phyloP scores from a whole-genome alignment of 2,113 vertebrate genomes.

The Lasiurus borealis region DNA sequence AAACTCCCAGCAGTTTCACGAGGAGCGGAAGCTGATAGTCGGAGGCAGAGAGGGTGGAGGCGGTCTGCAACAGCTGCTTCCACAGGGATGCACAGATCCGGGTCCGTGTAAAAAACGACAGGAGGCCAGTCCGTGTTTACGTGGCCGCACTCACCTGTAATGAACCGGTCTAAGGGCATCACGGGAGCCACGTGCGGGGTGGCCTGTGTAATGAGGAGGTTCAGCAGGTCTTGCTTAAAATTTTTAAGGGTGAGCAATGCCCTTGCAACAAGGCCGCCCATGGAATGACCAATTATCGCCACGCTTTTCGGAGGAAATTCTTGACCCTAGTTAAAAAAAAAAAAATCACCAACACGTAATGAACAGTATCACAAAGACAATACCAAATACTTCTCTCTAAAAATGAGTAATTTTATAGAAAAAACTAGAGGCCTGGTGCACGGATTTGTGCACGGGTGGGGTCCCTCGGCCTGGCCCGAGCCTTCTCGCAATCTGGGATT shows the following conservation, averaged over 20 bases:
- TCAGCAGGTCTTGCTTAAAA: slow-evolving; percentile 94
- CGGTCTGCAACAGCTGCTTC: not conserved
- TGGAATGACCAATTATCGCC: slow-evolving; percentile 96
- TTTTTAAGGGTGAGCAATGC: slow-evolving; percentile 94
- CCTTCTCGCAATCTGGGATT: too few relatives aligned
- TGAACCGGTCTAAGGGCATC: slow-evolving; percentile 93
- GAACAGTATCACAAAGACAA: slow-evolving; percentile 3
- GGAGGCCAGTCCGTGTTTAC: too few relatives aligned
- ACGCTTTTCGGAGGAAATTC: slow-evolving; percentile 92
- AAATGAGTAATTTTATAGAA: too few relatives aligned
- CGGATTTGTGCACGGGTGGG: too few relatives aligned
- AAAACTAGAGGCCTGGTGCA: not conserved
- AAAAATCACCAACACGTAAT: slow-evolving; percentile 39
- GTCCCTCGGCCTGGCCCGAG: too few relatives aligned
- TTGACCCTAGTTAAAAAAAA: slow-evolving; percentile 85
- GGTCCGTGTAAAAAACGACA: not conserved
- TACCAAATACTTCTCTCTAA: not conserved
- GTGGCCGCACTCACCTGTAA: slow-evolving; percentile 89
- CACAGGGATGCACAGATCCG: not conserved
- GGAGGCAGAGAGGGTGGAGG: not conserved
- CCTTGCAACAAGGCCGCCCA: slow-evolving; percentile 98
- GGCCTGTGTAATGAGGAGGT: slow-evolving; percentile 96
- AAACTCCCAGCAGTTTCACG: not conserved
- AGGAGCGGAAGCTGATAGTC: not conserved
- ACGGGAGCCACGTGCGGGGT: slow-evolving; percentile 97